These are phyloP conservation scores for Bagarius yarrelli DNA, from an alignment of 2,113 vertebrate species.

Conservation along the genomic window DNA sequence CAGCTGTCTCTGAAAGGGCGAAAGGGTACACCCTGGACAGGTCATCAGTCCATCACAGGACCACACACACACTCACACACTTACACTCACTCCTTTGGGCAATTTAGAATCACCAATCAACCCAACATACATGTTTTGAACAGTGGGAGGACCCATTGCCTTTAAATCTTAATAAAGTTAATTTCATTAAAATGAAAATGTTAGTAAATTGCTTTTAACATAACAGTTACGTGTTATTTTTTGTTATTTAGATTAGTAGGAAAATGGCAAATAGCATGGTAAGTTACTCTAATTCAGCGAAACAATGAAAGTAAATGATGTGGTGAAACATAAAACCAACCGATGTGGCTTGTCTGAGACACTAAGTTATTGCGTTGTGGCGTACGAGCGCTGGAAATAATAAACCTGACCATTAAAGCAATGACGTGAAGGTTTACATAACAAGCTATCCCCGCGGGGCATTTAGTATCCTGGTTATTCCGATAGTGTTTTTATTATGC, in stretches of 20 bases:
- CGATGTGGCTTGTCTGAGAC: constrained; percentile 8
- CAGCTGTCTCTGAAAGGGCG: no score
- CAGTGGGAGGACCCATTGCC: no score
- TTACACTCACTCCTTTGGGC: no score
- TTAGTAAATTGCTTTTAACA: no score
- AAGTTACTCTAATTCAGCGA: not conserved
- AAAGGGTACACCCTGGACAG: no score
- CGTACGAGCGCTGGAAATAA: not conserved
- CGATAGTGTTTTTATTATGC: not conserved
- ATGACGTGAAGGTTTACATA: not conserved
- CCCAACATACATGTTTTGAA: no score
- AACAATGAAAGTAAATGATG: not conserved
- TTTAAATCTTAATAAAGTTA: no score
- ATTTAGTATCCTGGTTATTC: not conserved
- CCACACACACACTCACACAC: no score
- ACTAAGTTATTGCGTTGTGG: not conserved
- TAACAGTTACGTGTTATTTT: no score
- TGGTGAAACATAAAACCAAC: not conserved
- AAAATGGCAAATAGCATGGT: not conserved
- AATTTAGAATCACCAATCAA: no score
- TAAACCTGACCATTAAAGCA: not conserved
- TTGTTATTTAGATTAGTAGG: not conserved
- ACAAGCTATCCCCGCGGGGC: not conserved
- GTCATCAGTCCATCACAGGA: no score
- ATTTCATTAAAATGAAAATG: no score